Conservation (phyloP, 2,888 invertebrate species). For the Pollenia amentaria region DNA sequence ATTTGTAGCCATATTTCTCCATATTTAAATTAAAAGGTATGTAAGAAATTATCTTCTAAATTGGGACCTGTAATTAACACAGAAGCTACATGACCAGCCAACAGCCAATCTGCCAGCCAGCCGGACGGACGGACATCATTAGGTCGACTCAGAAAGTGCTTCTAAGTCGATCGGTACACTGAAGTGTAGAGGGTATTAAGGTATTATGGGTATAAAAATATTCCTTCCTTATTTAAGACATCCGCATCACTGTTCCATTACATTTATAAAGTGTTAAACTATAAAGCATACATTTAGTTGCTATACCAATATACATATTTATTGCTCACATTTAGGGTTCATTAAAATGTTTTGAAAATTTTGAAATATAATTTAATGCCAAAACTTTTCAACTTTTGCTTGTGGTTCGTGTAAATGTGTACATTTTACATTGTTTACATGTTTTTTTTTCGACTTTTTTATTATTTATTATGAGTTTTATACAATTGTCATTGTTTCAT, state of each 20-base stretch:
- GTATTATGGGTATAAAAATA: no score
- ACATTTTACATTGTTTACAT: constrained; percentile 25
- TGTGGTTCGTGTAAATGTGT: constrained; percentile 49
- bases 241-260: constrained; percentile 26
- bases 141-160: no score
- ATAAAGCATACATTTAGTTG: constrained; percentile 41
- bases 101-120: no score
- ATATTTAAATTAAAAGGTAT: no score
- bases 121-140: no score
- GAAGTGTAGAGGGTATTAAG: no score
- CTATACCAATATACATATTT: constrained; percentile 24
- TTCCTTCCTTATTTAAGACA: no score
- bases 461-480: neutral
- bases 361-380: constrained; percentile 3
- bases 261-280: constrained; percentile 30
- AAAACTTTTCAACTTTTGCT: constrained; percentile 38
- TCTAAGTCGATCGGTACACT: no score
- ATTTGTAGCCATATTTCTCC: no score
- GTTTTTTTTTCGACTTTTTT: neutral
- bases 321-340: constrained; percentile 46
- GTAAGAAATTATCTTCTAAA: no score
- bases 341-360: constrained; percentile 52
- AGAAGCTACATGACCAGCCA: no score
- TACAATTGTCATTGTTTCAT: constrained; percentile 58
- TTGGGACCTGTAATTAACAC: no score